A percentile compares a stretch with the other conserved stretches of the same genome.
Conservation (phyloP, 2,797 vertebrate species). For the Sebastes matsubarae region DNA sequence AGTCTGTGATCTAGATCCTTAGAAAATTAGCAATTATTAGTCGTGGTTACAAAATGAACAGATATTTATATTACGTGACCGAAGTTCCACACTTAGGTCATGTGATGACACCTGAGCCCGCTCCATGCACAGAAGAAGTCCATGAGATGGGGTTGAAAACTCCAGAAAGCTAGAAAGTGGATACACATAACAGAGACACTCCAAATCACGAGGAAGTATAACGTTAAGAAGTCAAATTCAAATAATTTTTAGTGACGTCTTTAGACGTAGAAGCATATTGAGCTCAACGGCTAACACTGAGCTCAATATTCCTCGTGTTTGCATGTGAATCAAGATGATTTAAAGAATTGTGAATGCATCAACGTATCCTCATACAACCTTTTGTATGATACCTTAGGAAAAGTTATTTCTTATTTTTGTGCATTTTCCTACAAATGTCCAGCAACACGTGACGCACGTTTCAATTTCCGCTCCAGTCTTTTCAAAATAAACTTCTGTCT, state of each 20-base stretch:
- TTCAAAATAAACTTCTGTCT: too few relatives aligned
- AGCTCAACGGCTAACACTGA: not conserved
- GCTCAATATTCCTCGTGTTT: not conserved
- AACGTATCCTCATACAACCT: too few relatives aligned
- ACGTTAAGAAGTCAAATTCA: not conserved
- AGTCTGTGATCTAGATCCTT: not conserved
- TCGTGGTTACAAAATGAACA: not conserved
- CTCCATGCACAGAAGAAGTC: not conserved
- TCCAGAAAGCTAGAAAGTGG: not conserved
- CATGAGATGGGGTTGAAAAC: not conserved
- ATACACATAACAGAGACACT: not conserved
- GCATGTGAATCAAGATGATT: not conserved
- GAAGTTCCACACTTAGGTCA: not conserved
- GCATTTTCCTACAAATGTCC: too few relatives aligned
- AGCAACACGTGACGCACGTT: accelerated
- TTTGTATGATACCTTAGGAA: too few relatives aligned
- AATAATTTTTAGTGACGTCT: not conserved
- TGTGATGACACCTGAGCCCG: not conserved
- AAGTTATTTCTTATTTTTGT: too few relatives aligned
- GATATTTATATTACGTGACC: not conserved
- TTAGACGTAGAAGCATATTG: not conserved
- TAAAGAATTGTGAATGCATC: not conserved
- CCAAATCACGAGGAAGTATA: not conserved
- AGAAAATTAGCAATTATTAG: not conserved
- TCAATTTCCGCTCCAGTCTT: too few relatives aligned